A percentile compares a stretch with the other conserved stretches of the same genome.
Evolutionary conservation across 2,113 vertebrate genomes (phyloP).

Genomic region (Caranx ignobilis): DNA sequence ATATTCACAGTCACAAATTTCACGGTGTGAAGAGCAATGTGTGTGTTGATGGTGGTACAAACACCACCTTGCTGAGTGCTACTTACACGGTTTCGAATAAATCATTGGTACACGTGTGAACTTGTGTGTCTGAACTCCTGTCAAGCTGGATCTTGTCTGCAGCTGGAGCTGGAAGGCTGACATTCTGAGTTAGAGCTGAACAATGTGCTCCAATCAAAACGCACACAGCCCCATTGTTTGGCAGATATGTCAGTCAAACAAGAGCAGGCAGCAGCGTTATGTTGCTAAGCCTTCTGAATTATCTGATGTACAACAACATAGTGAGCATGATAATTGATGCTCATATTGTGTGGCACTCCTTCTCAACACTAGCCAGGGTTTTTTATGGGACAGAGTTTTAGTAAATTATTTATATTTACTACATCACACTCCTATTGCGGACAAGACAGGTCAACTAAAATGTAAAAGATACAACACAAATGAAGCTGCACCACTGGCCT

Average conservation of each 20-base stretch:
- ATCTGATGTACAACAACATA: slow-evolving; percentile 43
- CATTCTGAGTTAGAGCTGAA: slow-evolving; percentile 54
- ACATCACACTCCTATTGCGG: too few relatives aligned
- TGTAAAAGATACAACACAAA: too few relatives aligned
- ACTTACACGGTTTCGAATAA: slow-evolving; percentile 38
- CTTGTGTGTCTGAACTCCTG: slow-evolving; percentile 41
- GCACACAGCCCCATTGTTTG: slow-evolving; percentile 52
- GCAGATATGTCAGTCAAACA: slow-evolving; percentile 53
- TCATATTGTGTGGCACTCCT: neutral
- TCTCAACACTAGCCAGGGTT: neutral
- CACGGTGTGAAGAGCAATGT: slow-evolving; percentile 8
- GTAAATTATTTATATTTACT: neutral
- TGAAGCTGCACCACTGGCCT: too few relatives aligned
- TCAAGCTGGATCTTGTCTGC: slow-evolving; percentile 46
- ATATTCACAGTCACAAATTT: slow-evolving; percentile 22
- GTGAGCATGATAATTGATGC: slow-evolving; percentile 20
- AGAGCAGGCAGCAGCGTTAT: slow-evolving; percentile 33
- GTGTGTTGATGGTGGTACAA: slow-evolving; percentile 29
- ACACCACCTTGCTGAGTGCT: slow-evolving; percentile 32
- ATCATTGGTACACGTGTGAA: slow-evolving; percentile 44
- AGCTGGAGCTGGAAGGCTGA: slow-evolving; percentile 53
- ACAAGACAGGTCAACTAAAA: too few relatives aligned
- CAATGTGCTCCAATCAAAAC: slow-evolving; percentile 49
- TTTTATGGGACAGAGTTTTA: neutral
- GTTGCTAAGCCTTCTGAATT: slow-evolving; percentile 34